Conservation (phyloP, 2,888 invertebrate genomes). For the Invenusta paracnida region DNA sequence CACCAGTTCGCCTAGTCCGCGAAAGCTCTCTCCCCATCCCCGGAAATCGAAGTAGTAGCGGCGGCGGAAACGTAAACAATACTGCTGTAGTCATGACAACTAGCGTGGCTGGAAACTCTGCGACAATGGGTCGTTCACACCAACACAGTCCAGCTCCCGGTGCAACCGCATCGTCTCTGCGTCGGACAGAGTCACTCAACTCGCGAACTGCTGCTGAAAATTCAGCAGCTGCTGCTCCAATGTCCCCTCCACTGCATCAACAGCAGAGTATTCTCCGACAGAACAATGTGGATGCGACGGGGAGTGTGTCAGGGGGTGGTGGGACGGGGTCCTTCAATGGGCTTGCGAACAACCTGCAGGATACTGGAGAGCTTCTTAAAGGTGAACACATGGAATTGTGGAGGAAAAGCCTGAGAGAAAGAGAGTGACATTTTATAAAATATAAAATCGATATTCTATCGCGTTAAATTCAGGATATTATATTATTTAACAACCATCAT, state of each 20-base stretch:
- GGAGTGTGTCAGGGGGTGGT: no score
- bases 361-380: not conserved
- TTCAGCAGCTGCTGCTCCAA: no score
- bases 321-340: not conserved
- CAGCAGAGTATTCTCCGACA: not conserved
- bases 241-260: not conserved
- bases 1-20: not conserved
- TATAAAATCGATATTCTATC: no score
- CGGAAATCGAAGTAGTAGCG: not conserved
- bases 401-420: no score
- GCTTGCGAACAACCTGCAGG: not conserved
- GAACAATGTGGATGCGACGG: not conserved
- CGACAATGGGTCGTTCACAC: not conserved
- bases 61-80: not conserved
- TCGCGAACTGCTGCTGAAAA: not conserved
- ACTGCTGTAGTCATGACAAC: not conserved
- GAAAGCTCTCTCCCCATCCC: not conserved
- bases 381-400: no score
- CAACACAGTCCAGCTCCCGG: not conserved
- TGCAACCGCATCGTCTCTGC: not conserved
- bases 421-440: no score
- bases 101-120: not conserved
- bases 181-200: constrained; percentile 3
- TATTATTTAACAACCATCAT: no score
- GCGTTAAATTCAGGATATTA: no score